A percentile compares a stretch with the other conserved stretches of the same genome.
Conservation (phyloP, 2,113 vertebrate genomes). For the Nycticorax nycticorax region DNA sequence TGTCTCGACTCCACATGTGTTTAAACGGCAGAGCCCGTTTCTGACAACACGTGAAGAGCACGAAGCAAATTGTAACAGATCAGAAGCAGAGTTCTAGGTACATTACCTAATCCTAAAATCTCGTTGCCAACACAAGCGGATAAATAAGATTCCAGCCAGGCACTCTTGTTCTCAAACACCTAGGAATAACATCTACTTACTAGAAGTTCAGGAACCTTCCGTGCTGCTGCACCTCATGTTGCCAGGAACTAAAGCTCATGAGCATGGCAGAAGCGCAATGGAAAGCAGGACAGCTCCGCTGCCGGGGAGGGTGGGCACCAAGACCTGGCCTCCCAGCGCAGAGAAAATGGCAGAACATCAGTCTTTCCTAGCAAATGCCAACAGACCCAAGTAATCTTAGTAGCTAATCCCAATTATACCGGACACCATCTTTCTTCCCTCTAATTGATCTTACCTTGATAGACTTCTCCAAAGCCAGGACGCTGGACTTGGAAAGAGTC, state of each 20-base stretch:
- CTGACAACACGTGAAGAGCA: background rate
- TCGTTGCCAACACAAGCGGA: background rate
- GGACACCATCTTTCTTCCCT: background rate
- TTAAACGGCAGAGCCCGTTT: background rate
- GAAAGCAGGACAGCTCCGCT: background rate
- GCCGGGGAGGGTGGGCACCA: background rate
- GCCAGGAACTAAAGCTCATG: background rate
- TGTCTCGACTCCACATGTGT: accelerated
- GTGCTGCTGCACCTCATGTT: accelerated
- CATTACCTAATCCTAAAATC: background rate
- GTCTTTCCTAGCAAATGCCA: background rate
- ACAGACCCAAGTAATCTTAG: background rate
- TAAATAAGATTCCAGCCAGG: background rate
- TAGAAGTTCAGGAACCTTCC: background rate
- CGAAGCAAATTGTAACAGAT: background rate
- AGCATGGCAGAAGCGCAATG: background rate
- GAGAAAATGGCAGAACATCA: background rate
- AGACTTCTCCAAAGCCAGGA: background rate
- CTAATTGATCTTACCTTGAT: background rate
- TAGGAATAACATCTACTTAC: background rate
- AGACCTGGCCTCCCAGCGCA: background rate
- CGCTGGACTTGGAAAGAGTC: background rate
- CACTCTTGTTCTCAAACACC: background rate
- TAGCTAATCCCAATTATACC: background rate
- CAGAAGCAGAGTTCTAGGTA: background rate